phyloP scores from a whole-genome alignment of 2,113 vertebrate species.

The Bos indicus region DNA sequence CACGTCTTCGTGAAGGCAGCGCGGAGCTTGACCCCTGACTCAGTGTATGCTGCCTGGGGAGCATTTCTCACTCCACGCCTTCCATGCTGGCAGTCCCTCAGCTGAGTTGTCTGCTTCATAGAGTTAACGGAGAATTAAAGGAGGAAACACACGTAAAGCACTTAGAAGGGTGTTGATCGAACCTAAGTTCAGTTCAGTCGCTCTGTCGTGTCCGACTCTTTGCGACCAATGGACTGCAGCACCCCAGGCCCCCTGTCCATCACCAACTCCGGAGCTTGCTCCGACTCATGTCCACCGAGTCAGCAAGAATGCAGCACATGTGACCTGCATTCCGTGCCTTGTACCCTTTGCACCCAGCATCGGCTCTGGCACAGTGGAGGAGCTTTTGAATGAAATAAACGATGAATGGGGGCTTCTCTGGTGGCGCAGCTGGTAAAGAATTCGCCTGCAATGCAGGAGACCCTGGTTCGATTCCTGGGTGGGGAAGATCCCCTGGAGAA shows the following conservation, averaged over 20 bases:
- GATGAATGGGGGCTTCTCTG: neutral
- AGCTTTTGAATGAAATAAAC: neutral
- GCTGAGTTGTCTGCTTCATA: neutral
- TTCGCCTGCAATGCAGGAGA: neutral
- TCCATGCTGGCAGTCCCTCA: fast-evolving
- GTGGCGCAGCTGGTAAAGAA: neutral
- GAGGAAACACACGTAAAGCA: neutral
- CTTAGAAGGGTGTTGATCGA: neutral
- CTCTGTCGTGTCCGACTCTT: neutral
- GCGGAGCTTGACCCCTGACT: neutral
- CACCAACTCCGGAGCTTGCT: neutral
- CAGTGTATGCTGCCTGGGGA: neutral
- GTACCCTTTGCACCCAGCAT: neutral
- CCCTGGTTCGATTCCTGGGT: neutral
- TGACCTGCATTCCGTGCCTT: neutral
- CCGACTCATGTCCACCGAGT: neutral
- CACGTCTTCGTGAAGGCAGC: neutral
- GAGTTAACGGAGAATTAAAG: neutral
- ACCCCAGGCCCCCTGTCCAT: neutral
- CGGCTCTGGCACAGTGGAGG: neutral
- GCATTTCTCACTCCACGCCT: neutral
- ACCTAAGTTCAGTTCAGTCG: neutral
- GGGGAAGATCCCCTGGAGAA: neutral
- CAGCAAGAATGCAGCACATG: neutral
- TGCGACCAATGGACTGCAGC: neutral